Percentiles rank a stretch among this genome's conserved stretches.
Evolutionary conservation across 2,797 vertebrate genomes (phyloP).

Genomic region (Echeneis naucrates): DNA sequence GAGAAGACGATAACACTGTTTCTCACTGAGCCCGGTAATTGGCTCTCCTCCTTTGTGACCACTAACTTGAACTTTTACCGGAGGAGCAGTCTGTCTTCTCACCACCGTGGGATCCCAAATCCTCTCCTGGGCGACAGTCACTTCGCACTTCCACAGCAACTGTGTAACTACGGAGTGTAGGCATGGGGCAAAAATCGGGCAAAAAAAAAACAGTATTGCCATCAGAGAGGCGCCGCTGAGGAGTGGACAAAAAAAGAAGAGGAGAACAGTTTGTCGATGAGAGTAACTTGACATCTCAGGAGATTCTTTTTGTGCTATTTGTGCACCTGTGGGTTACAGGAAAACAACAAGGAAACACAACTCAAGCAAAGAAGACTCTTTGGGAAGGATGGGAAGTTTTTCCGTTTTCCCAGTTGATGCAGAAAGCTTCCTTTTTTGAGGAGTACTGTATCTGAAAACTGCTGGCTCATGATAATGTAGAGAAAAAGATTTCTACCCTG

Average conservation of each 20-base stretch:
- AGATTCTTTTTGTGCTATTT: conserved; percentile 23
- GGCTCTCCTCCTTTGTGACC: conserved; percentile 35
- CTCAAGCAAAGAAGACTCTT: conserved; percentile 6
- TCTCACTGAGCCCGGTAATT: conserved; percentile 38
- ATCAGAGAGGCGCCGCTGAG: conserved; percentile 42
- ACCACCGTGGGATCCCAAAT: conserved; percentile 15
- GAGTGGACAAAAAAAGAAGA: conserved; percentile 35
- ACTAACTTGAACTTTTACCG: conserved; percentile 36
- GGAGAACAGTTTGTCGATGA: conserved; percentile 37
- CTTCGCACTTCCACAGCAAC: conserved; percentile 67
- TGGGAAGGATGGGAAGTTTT: conserved; percentile 15
- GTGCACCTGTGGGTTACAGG: conserved; percentile 30
- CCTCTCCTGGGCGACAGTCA: conserved; percentile 39
- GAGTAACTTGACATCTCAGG: conserved; percentile 26
- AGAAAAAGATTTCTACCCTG: conserved; percentile 27
- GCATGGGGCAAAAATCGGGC: conserved; percentile 57
- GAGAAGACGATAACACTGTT: conserved; percentile 45
- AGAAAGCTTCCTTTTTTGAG: conserved; percentile 25
- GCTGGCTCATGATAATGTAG: conserved; percentile 33
- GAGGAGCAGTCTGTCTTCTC: conserved; percentile 17
- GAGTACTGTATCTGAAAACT: conserved; percentile 33
- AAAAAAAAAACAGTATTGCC: conserved; percentile 54
- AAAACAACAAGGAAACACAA: conserved; percentile 22
- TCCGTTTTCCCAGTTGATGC: background rate
- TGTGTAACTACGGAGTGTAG: conserved; percentile 67